Evolutionary conservation across 1,140 invertebrate species (phyloP).

Genomic region (Sarcophaga peregrina): DNA sequence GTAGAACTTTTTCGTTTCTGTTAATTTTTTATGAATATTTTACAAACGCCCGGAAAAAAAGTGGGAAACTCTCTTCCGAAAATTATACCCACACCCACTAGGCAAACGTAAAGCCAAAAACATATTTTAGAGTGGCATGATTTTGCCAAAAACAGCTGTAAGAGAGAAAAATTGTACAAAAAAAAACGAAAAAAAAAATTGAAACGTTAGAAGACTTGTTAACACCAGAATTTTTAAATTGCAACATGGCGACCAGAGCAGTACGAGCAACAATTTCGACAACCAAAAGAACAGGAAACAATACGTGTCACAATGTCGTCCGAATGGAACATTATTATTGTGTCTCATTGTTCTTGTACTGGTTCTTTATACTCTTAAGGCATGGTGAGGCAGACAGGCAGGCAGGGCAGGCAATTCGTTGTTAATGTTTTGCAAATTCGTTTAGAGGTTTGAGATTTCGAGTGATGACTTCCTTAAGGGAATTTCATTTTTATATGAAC

Average conservation of each 20-base stretch:
- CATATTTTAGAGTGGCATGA: background rate
- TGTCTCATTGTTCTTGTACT: too few species aligned
- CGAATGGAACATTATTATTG: background rate
- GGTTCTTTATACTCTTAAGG: too few species aligned
- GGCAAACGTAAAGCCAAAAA: background rate
- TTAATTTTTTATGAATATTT: conserved; percentile 17
- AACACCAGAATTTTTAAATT: conserved; percentile 11
- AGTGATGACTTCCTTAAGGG: background rate
- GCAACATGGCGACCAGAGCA: background rate
- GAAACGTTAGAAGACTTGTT: background rate
- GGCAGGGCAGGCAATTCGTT: background rate
- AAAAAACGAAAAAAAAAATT: too few species aligned
- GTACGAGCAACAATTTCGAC: background rate
- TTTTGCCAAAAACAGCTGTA: background rate
- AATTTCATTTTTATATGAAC: background rate
- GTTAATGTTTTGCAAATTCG: conserved; percentile 1
- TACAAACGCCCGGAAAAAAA: too few species aligned
- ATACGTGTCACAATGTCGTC: background rate
- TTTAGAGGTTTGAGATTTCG: background rate
- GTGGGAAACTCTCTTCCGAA: too few species aligned
- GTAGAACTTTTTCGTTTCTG: background rate
- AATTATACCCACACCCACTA: background rate
- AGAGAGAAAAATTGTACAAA: too few species aligned
- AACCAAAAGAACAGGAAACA: background rate
- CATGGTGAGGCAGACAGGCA: too few species aligned